Base-by-base conservation (phyloP, 2,113 vertebrate species). In the Carassius auratus region DNA sequence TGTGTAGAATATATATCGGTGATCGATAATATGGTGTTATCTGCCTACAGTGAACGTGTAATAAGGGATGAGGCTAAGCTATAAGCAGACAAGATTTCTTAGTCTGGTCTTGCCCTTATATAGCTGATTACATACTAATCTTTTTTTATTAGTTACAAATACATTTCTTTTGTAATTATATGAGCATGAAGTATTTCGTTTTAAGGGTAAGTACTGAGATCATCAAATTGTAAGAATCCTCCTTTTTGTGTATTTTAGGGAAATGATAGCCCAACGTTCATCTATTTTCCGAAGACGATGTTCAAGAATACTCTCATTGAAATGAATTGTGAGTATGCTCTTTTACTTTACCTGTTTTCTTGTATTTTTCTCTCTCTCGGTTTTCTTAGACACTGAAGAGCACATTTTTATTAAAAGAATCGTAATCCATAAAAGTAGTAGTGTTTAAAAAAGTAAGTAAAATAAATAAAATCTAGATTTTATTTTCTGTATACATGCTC, bases 231-330 rank as follows among this genome's bases (percentile, higher is more conserved):
- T 71, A 36, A 69, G 69, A 42, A 42, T 73, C 5, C 19, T 42
- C 1, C 5, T 68, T 84, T 59, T 81, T 52, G 19, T 76, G 30
- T 68, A 36, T 84, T 83, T 38, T 82, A 89, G 89, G 59, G 38
- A 10, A 8, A 9, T 0, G 0, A 13, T 0, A 30, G 86, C 1
- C 10, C 10, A 2, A 81, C 0, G 0, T 3, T 36, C 14, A 94
- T 94, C 71, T 5, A 80, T 76, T 94, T 92, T 77, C 23, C 88
- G 0, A 95, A 96, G 85, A 95, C 93, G 0, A 91, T 96, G 86
- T 96, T 95, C 87, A 95, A 93, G 5, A 78, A 23, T 69, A 92
- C 88, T 66, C 0, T n/a, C 1, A 89, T 96, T 85, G 52, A 76
- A 0, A 76, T 95, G 12, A 94, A 90, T 84, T 64, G 95, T 96